Base-by-base conservation (phyloP, 2,113 vertebrate species). In the Buteo buteo region DNA sequence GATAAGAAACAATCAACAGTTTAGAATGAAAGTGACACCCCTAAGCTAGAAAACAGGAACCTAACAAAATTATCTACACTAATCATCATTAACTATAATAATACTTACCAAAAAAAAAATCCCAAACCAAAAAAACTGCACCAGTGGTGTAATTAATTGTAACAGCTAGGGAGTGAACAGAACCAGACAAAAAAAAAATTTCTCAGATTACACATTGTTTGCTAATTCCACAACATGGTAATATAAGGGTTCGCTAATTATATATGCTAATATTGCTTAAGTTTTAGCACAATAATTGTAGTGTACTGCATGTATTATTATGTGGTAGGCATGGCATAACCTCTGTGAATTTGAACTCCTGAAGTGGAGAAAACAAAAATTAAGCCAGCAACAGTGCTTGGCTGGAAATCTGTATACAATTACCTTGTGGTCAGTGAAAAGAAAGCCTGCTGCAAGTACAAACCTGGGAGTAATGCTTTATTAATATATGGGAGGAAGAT, bases 1-100 rank as follows among this genome's bases (percentile, higher is more conserved):
- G 97, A 97, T 98, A 98, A 97, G 96, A 97, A 97, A 97, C 65
- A 96, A 97, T 98, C 97, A 98, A 94, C 94, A 92, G 82, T 97
- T 98, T 59, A 91, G 90, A 98, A 95, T 95, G 71, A 93, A 98
- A 98, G 81, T 34, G 44, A 97, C 97, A 97, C 72, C 97, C 91
- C 47, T 96, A 94, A 98, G 96, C 95, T 95, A 88, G 79, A 89
- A 98, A 97, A 69, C 13, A 20, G 91, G 59, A 96, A 90, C 69
- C 84, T 97, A 96, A 97, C 90, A 95, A 96, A 95, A 96, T 98
- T 98, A 98, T 97, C 97, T 97, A 72, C 73, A 93, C 82, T 98
- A 96, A 98, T 98, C 96, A 97, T 95, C 90, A 83, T 97, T 97
- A 97, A 96, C 81, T 91, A 86, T 86, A 93, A 92, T 94, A 97